phyloP scores from a whole-genome alignment of 2,113 vertebrate species.

The Caracal caracal region DNA sequence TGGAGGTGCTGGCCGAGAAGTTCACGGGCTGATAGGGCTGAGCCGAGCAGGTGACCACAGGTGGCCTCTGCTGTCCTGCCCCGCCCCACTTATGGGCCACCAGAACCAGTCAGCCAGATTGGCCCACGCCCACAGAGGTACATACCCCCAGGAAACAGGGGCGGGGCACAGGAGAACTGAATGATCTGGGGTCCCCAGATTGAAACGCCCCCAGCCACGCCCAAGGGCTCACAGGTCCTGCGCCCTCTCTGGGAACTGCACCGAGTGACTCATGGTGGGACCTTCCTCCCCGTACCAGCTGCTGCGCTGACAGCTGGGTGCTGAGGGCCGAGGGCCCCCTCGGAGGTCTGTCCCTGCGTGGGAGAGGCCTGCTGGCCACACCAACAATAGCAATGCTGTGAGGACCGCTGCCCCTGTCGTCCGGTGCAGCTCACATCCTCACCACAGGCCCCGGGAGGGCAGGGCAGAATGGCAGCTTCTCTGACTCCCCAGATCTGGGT shows the following conservation, averaged over 20 bases:
- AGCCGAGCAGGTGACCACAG: neutral
- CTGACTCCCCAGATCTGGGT: neutral
- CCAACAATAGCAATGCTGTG: neutral
- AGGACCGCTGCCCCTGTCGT: neutral
- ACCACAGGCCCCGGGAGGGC: neutral
- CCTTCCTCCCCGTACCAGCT: neutral
- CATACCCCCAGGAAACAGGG: neutral
- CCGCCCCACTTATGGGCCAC: rapidly evolving
- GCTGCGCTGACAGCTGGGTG: neutral
- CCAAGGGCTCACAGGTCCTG: neutral
- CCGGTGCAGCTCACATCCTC: neutral
- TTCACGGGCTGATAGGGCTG: neutral
- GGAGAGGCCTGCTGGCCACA: neutral
- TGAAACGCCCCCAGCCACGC: neutral
- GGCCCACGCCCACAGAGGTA: neutral
- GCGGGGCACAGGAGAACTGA: neutral
- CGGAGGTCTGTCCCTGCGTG: neutral
- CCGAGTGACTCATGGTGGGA: neutral
- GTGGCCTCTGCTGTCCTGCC: neutral
- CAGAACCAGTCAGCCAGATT: neutral
- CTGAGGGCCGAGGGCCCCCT: neutral
- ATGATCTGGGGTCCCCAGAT: neutral
- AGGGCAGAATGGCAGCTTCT: neutral
- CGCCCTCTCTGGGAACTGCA: neutral
- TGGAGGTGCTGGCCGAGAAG: conserved; percentile 58